phyloP scores from a whole-genome alignment of 2,113 vertebrate species.

The Podilymbus podiceps region DNA sequence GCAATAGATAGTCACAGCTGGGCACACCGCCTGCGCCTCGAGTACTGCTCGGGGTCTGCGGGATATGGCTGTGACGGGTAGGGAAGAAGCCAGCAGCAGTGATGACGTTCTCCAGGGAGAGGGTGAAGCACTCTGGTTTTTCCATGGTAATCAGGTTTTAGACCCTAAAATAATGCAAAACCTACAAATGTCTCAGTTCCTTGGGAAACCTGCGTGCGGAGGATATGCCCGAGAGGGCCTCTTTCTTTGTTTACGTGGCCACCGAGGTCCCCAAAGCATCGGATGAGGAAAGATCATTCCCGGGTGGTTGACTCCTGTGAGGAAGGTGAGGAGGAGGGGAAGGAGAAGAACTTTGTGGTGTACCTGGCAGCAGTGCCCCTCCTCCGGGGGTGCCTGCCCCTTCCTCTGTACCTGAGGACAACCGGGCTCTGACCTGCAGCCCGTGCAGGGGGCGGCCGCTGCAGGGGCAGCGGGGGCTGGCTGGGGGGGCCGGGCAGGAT shows the following conservation, averaged over 20 bases:
- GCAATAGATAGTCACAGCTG: no score
- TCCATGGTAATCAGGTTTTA: neutral
- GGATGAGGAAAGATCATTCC: neutral
- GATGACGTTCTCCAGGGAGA: neutral
- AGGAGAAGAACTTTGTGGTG: neutral
- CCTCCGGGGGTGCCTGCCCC: neutral
- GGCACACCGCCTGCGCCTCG: neutral
- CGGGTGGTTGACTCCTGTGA: neutral
- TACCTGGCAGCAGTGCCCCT: neutral
- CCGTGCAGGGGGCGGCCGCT: neutral
- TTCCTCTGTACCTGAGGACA: no score
- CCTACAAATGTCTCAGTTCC: neutral
- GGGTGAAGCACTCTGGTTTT: neutral
- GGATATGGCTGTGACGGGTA: neutral
- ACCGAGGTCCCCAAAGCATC: neutral
- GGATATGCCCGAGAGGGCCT: neutral
- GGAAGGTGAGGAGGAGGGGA: neutral
- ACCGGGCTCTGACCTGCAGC: neutral
- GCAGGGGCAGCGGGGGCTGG: neutral
- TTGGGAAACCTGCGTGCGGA: neutral
- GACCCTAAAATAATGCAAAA: neutral
- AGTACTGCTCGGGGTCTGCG: neutral
- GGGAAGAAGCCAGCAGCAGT: neutral
- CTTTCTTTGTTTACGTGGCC: neutral
- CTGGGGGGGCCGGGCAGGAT: neutral